A percentile compares a stretch with the other conserved stretches of the same genome.
Evolutionary conservation across 2,113 vertebrate genomes (phyloP).

Genomic region (Spea bombifrons): DNA sequence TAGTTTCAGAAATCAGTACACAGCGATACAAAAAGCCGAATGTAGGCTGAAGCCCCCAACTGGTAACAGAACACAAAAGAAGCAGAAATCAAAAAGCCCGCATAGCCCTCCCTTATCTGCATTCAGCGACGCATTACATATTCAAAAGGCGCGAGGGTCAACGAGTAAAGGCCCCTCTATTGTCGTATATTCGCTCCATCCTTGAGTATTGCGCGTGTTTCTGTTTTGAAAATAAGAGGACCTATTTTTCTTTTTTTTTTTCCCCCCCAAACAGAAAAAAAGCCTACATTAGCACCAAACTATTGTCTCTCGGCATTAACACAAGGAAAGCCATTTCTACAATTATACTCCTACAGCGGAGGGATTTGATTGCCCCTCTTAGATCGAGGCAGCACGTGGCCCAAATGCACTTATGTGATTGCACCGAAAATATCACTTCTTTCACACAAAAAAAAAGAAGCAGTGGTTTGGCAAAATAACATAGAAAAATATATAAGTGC

Average conservation of each 20-base stretch:
- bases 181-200: too few species aligned
- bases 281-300: too few species aligned
- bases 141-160: neutral
- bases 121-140: neutral
- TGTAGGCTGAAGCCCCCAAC: conserved; percentile 27
- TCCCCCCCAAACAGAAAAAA: too few species aligned
- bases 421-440: conserved; percentile 30
- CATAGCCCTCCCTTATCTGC: neutral
- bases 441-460: neutral
- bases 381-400: neutral
- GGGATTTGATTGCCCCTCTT: conserved; percentile 41
- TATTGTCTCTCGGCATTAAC: too few species aligned
- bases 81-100: neutral
- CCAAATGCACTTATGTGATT: conserved; percentile 8
- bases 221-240: too few species aligned
- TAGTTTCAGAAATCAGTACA: too few species aligned
- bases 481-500: conserved; percentile 1
- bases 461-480: neutral
- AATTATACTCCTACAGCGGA: conserved; percentile 44
- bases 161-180: too few species aligned
- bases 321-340: neutral
- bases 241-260: too few species aligned
- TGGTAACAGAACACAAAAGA: neutral
- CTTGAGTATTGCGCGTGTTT: too few species aligned
- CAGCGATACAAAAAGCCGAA: too few species aligned